phyloP scores from a whole-genome alignment of 1,140 invertebrate species.

The Stenopsyche tienmushanensis region DNA sequence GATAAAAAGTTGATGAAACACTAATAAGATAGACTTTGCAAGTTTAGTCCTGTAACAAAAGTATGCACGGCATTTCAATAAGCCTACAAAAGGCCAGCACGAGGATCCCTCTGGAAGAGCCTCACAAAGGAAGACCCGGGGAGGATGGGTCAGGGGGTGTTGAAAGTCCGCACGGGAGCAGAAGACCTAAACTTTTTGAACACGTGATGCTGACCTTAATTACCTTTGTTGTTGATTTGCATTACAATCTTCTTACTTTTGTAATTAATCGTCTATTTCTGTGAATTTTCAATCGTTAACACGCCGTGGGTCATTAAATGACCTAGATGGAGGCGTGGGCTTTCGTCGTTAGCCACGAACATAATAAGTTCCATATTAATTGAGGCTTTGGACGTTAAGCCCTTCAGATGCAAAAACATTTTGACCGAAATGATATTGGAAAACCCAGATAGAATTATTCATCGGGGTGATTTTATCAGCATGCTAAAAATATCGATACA shows the following conservation, averaged over 20 bases:
- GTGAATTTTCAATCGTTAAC: background rate
- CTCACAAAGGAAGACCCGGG: background rate
- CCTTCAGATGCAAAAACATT: no score
- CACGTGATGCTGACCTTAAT: constrained; percentile 24
- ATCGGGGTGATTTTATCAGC: no score
- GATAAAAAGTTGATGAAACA: constrained; percentile 8
- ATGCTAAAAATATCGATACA: no score
- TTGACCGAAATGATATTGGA: no score
- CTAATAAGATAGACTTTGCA: constrained; percentile 22
- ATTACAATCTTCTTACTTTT: background rate
- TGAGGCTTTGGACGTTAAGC: no score
- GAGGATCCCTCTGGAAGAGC: background rate
- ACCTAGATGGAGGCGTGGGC: no score
- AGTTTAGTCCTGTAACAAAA: constrained; percentile 20
- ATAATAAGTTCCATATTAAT: no score
- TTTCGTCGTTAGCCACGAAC: no score
- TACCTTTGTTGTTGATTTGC: constrained; percentile 1
- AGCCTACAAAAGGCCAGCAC: no score
- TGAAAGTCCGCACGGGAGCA: no score
- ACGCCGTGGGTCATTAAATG: no score
- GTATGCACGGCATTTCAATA: constrained; percentile 33
- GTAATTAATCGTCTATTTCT: background rate
- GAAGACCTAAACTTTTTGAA: constrained; percentile 18
- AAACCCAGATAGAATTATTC: no score
- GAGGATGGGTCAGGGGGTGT: background rate